These are phyloP conservation scores for Bembecia ichneumoniformis DNA, from an alignment of 2,888 invertebrate species.

Conservation along the genomic window DNA sequence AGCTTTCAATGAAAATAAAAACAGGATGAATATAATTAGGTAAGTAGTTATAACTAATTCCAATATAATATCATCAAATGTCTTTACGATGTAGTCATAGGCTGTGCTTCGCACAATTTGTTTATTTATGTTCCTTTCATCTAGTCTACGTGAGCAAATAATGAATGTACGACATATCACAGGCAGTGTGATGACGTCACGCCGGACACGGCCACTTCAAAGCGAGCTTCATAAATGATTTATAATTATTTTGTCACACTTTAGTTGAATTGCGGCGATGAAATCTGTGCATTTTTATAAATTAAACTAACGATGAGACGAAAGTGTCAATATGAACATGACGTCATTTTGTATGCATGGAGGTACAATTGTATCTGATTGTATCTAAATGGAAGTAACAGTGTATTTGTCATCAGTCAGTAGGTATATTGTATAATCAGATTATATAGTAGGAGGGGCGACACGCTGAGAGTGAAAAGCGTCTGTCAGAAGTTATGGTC, in stretches of 20 bases:
- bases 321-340: too few relatives aligned
- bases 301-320: too few relatives aligned
- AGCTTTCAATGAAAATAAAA: not conserved
- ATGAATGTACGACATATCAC: slow-evolving; percentile 64
- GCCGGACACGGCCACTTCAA: slow-evolving; percentile 65
- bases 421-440: too few relatives aligned
- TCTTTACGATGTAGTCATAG: slow-evolving; percentile 45
- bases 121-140: slow-evolving; percentile 71
- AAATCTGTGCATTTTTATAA: slow-evolving; percentile 59
- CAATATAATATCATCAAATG: slow-evolving; percentile 47
- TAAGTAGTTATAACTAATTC: slow-evolving; percentile 41
- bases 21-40: slow-evolving; percentile 30
- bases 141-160: slow-evolving; percentile 67
- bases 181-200: slow-evolving; percentile 49
- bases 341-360: too few relatives aligned
- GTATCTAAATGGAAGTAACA: too few relatives aligned
- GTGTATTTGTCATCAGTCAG: too few relatives aligned
- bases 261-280: slow-evolving; percentile 57
- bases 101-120: slow-evolving; percentile 51
- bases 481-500: too few relatives aligned
- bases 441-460: too few relatives aligned
- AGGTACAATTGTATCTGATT: too few relatives aligned
- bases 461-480: too few relatives aligned
- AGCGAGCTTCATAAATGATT: slow-evolving; percentile 51
- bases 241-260: slow-evolving; percentile 61